Conservation (phyloP, 2,113 vertebrate species). For the Pteronura brasiliensis region DNA sequence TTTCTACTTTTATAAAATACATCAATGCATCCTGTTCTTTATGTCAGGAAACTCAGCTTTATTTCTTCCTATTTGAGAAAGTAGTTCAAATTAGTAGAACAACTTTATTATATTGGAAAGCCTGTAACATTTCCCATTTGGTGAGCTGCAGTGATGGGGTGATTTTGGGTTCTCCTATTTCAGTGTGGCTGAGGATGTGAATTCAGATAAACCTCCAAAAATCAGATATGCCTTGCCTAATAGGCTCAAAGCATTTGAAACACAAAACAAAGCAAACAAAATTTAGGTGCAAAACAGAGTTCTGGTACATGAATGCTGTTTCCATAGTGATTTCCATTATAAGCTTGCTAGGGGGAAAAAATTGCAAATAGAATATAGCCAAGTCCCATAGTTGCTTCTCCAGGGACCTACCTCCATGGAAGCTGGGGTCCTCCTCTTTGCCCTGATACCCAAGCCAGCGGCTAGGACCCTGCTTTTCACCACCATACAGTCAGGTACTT, state of each 20-base stretch:
- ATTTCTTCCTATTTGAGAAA: neutral
- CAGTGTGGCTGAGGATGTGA: neutral
- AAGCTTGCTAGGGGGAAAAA: neutral
- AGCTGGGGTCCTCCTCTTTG: neutral
- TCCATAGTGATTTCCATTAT: slow-evolving; percentile 64
- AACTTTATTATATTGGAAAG: neutral
- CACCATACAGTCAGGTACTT: neutral
- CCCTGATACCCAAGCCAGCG: neutral
- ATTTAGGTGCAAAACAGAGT: slow-evolving; percentile 48
- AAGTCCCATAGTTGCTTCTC: neutral
- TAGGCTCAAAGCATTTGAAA: slow-evolving; percentile 28
- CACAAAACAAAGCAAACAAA: slow-evolving; percentile 20
- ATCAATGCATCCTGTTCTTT: neutral
- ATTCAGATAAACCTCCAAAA: neutral
- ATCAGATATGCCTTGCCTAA: neutral
- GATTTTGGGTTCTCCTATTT: neutral
- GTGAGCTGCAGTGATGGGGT: neutral
- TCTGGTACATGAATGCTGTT: slow-evolving; percentile 49
- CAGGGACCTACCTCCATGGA: neutral
- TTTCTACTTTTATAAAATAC: neutral
- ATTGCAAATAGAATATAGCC: neutral
- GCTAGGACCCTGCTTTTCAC: neutral
- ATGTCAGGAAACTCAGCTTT: neutral
- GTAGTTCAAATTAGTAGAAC: neutral
- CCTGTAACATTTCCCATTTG: neutral